Evolutionary conservation across 2,888 invertebrate species (phyloP), one percentile per base, ranked within the genome.

Genomic region (Tachina grossa): DNA sequence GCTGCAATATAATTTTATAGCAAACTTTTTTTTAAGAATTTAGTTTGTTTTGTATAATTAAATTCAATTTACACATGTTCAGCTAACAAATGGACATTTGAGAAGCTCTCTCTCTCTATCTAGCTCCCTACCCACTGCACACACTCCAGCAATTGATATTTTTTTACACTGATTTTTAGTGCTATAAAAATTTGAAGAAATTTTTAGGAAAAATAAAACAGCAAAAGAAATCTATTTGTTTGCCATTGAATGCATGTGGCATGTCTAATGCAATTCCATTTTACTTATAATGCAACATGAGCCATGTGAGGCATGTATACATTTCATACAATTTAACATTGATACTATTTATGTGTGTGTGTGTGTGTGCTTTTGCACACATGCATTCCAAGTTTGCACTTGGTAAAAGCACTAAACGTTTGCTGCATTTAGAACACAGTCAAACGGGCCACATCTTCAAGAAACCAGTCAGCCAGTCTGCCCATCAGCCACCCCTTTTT

Each of bases 41-140:
- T 66, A 0, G 4, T 13, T 16, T n/a, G 14, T 16, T 66, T 61
- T 31, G 19, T 31, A 71, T 63, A 71, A 75, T 71, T 79, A 71
- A 84, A 84, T 80, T 75, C 31, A 80, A 75, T 75, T 79, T 80
- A 69, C 79, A 59, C 79, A 75, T 79, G 79, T 79, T 79, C 75
- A 69, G 53, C 69, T 65, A 75, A 75, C 79, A 78, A 84, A 75
- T 65, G 79, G 63, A 63, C 74, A 74, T 74, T 81, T 66, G 11
- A 57, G 66, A 49, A 49, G 22, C 13, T 59, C 31, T 14, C 63
- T 63, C 6, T n/a, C 31, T 39, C 10, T 53, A 1, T 9, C 11
- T 19, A 19, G n/a, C 41, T 19, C 16, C 39, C 16, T 41, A 4
- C 13, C n/a, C 65, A 9, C 39, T 39, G 39, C 41, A 16, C 41